Evolutionary conservation across 2,888 invertebrate genomes (phyloP).

Genomic region (Baccha elongata): DNA sequence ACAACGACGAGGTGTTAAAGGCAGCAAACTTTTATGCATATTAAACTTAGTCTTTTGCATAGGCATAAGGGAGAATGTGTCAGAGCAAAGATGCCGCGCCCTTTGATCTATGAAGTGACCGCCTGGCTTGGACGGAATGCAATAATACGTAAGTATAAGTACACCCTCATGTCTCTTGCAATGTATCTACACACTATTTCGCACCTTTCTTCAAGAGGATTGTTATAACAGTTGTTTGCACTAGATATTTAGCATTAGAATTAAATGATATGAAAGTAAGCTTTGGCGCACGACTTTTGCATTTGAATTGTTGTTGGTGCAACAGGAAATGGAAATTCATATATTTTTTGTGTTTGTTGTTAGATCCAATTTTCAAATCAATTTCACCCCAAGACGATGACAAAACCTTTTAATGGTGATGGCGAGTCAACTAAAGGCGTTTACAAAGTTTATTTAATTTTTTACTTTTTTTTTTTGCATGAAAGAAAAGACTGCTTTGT

Average conservation of each 20-base stretch:
- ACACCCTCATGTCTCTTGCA: background rate
- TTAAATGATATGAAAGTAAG: conserved; percentile 48
- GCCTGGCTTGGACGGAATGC: background rate
- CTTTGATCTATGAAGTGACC: conserved; percentile 42
- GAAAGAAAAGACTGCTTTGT: background rate
- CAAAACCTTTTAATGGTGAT: background rate
- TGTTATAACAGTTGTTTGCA: conserved; percentile 40
- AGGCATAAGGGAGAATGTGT: conserved; percentile 28
- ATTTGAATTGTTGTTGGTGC: background rate
- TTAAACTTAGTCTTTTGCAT: conserved; percentile 55
- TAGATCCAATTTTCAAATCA: conserved; percentile 70
- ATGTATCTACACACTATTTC: conserved; percentile 52
- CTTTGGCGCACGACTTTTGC: conserved; percentile 1
- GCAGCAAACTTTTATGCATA: conserved; percentile 57
- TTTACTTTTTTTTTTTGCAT: background rate
- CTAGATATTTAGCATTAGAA: conserved; percentile 32
- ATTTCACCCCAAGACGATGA: conserved; percentile 61
- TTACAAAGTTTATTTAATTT: too few species aligned
- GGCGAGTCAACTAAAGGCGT: background rate
- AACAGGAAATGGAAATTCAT: conserved; percentile 58
- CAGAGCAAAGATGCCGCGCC: conserved; percentile 7
- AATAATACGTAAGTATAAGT: background rate
- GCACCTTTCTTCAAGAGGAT: conserved; percentile 67
- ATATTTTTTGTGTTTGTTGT: background rate
- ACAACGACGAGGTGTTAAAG: conserved; percentile 63